Conservation (phyloP, 1,140 invertebrate species). For the Zaprionus inermis region DNA sequence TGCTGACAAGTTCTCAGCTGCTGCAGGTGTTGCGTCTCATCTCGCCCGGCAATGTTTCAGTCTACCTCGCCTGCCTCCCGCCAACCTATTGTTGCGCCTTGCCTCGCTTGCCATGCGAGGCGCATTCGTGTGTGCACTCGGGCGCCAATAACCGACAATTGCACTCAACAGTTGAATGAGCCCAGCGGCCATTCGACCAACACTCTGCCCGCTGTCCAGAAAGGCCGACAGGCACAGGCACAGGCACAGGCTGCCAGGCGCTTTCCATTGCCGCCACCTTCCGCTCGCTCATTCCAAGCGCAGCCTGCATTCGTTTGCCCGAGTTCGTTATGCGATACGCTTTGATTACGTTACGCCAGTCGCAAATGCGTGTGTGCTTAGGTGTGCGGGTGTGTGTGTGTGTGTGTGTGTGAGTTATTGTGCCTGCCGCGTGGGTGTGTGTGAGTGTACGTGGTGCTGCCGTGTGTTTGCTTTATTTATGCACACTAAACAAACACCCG, state of each 20-base stretch:
- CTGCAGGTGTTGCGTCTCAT: background rate
- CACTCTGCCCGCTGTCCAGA: slow-evolving; percentile 17
- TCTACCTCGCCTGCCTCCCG: no score
- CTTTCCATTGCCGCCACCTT: no score
- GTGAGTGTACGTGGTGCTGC: slow-evolving; percentile 19
- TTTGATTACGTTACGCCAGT: slow-evolving; percentile 63
- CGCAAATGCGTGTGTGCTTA: slow-evolving; percentile 18
- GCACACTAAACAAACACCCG: slow-evolving; percentile 64
- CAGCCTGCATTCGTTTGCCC: slow-evolving; percentile 23
- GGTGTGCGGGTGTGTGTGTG: slow-evolving; percentile 19
- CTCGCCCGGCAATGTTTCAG: slow-evolving; percentile 35
- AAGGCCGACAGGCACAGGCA: background rate
- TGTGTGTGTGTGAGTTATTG: slow-evolving; percentile 10
- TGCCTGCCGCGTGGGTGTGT: slow-evolving; percentile 4
- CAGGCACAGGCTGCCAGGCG: no score
- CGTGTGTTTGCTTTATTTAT: slow-evolving; percentile 65
- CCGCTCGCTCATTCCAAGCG: no score
- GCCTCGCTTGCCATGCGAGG: slow-evolving; percentile 2
- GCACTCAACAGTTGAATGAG: slow-evolving; percentile 70
- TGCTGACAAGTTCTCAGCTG: background rate
- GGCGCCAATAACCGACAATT: slow-evolving; percentile 52
- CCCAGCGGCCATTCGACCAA: slow-evolving; percentile 8
- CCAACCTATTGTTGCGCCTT: background rate
- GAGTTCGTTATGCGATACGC: slow-evolving; percentile 61
- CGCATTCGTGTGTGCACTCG: slow-evolving; percentile 43